Evolutionary conservation across 1,140 invertebrate genomes (phyloP).

Genomic region (Saccostrea glomerata): DNA sequence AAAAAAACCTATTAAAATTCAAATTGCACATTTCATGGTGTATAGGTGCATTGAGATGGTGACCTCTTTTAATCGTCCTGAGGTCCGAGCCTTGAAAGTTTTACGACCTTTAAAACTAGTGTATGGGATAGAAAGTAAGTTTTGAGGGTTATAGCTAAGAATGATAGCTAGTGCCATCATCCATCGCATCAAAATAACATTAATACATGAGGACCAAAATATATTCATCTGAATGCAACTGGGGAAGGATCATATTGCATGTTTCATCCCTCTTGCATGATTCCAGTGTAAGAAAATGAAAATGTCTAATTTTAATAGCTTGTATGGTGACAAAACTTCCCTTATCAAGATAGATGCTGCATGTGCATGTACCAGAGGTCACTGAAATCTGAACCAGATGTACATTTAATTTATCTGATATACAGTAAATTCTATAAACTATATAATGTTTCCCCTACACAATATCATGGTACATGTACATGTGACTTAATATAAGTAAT

Average conservation of each 20-base stretch:
- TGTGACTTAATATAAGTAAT: neutral
- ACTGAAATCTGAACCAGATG: no score
- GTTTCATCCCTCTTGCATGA: neutral
- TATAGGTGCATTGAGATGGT: constrained; percentile 54
- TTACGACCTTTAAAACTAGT: constrained; percentile 99
- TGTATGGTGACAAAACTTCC: no score
- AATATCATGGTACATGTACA: neutral
- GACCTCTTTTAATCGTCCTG: constrained; percentile 92
- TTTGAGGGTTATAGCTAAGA: neutral
- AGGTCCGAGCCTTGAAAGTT: constrained; percentile 97
- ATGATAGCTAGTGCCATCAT: neutral
- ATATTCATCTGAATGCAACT: neutral
- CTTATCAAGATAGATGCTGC: no score
- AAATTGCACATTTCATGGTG: neutral
- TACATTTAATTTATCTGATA: no score
- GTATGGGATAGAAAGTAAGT: constrained; percentile 99
- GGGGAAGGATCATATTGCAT: neutral
- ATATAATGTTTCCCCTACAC: no score
- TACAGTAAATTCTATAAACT: no score
- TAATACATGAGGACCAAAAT: neutral
- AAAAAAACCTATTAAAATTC: no score
- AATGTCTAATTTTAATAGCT: no score
- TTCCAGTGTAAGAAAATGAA: no score
- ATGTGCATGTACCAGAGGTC: no score
- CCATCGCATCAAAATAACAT: neutral